Conservation (phyloP, 2,113 vertebrate genomes). For the Austrofundulus limnaeus region DNA sequence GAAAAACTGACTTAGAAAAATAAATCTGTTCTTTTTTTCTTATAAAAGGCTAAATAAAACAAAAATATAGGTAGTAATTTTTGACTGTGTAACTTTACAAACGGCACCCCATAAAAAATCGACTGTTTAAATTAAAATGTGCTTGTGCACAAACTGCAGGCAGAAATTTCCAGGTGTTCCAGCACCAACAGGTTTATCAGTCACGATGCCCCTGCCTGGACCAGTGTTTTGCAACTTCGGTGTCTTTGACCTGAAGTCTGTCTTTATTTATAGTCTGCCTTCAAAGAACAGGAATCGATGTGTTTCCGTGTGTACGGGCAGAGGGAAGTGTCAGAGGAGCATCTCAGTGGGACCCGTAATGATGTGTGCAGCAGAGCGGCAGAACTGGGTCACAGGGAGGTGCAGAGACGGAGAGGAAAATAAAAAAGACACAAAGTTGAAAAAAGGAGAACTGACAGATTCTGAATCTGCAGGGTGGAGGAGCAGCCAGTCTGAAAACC, state of each 20-base stretch:
- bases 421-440: slow-evolving; percentile 21
- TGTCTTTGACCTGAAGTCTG: slow-evolving; percentile 43
- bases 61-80: no score
- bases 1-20: no score
- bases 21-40: no score
- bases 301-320: slow-evolving; percentile 33
- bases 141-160: no score
- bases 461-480: slow-evolving; percentile 22
- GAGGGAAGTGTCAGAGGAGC: slow-evolving; percentile 51
- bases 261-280: slow-evolving; percentile 50
- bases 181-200: slow-evolving; percentile 25
- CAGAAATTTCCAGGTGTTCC: background rate
- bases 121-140: no score
- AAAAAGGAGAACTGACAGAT: slow-evolving; percentile 29
- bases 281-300: slow-evolving; percentile 44
- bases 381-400: slow-evolving; percentile 71
- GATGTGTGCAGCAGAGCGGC: slow-evolving; percentile 65
- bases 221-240: slow-evolving; percentile 30
- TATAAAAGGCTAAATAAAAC: no score
- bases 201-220: background rate
- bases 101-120: no score
- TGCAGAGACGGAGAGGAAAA: slow-evolving; percentile 19
- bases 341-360: slow-evolving; percentile 62
- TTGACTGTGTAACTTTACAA: no score
- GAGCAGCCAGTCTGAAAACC: slow-evolving; percentile 7